A percentile compares a stretch with the other conserved stretches of the same genome.
These are phyloP conservation scores for Cantharis flavilabris DNA, from an alignment of 2,888 invertebrate species.

Conservation along the genomic window DNA sequence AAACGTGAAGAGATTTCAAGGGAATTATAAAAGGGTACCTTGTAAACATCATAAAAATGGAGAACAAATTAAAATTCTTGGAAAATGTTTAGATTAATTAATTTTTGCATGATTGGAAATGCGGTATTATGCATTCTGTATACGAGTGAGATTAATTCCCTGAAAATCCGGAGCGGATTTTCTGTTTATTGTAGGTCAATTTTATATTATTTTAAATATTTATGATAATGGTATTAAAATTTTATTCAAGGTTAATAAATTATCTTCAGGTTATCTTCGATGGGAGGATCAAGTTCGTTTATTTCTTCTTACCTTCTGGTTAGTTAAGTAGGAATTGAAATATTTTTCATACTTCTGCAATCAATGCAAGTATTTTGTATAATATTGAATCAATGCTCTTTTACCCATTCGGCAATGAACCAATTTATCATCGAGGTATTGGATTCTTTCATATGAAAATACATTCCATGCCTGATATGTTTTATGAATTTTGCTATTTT, in stretches of 20 bases:
- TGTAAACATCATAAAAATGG: neutral
- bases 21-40: neutral
- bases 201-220: neutral
- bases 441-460: neutral
- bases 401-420: neutral
- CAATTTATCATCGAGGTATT: neutral
- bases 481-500: neutral
- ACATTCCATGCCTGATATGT: neutral
- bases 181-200: neutral
- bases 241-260: neutral
- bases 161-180: neutral
- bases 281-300: neutral
- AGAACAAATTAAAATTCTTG: neutral
- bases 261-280: neutral
- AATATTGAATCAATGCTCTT: neutral
- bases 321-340: neutral
- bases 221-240: neutral
- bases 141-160: neutral
- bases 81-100: neutral
- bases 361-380: neutral
- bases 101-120: neutral
- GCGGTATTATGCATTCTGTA: neutral
- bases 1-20: slow-evolving; percentile 9
- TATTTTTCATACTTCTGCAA: neutral
- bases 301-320: neutral